Percentiles rank a stretch among this genome's conserved stretches.
Evolutionary conservation across 2,797 vertebrate genomes (phyloP).

Genomic region (Petrocephalus sullivani): DNA sequence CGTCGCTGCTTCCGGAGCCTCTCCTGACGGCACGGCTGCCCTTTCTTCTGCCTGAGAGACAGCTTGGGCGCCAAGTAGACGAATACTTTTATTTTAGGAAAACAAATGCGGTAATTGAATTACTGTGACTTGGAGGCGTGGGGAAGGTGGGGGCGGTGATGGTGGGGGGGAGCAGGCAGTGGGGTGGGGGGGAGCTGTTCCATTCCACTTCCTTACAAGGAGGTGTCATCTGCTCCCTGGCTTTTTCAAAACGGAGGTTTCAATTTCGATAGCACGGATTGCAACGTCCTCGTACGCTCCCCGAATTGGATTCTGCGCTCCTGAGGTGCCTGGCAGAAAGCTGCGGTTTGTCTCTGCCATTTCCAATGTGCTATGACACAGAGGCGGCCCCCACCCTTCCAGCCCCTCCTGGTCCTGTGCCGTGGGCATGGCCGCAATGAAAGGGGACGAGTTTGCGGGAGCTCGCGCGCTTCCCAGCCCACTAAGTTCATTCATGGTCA

Average conservation of each 20-base stretch:
- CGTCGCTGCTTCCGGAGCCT: slow-evolving; percentile 56
- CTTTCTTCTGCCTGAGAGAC: slow-evolving; percentile 54
- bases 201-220: not conserved
- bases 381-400: not conserved
- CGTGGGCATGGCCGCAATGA: not conserved
- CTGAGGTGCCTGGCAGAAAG: slow-evolving; percentile 1
- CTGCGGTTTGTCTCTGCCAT: slow-evolving; percentile 3
- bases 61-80: slow-evolving; percentile 43
- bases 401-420: not conserved
- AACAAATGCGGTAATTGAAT: slow-evolving; percentile 4
- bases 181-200: not conserved
- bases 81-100: slow-evolving; percentile 22
- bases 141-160: not conserved
- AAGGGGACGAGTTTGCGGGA: not conserved
- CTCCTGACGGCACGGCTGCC: slow-evolving; percentile 65
- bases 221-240: not conserved
- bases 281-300: not conserved
- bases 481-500: not conserved
- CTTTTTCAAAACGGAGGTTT: not conserved
- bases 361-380: not conserved
- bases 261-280: not conserved
- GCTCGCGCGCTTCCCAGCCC: not conserved
- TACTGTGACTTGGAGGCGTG: not conserved
- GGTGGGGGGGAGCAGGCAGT: not conserved
- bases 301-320: not conserved